Evolutionary conservation across 2,113 vertebrate species (phyloP).

Genomic region (Nymphicus hollandicus): DNA sequence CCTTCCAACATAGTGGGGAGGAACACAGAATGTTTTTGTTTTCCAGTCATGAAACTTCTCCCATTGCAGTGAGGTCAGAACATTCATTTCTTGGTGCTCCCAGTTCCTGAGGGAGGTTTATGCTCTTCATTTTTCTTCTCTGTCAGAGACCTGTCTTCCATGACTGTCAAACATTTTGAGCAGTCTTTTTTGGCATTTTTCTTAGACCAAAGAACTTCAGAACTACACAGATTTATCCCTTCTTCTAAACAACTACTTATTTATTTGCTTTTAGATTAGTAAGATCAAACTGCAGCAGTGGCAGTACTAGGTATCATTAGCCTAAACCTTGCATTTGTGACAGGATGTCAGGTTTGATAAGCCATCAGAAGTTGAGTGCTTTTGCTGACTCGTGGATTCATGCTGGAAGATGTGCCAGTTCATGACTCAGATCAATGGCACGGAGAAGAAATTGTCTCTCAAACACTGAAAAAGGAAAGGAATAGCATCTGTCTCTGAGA

Average conservation of each 20-base stretch:
- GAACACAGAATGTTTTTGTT: constrained; percentile 26
- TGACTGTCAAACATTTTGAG: constrained; percentile 33
- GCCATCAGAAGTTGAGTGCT: neutral
- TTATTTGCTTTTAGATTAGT: neutral
- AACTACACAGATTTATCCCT: neutral
- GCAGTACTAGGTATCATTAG: neutral
- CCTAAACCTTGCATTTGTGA: neutral
- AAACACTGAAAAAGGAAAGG: neutral
- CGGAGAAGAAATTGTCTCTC: neutral
- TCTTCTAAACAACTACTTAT: constrained; percentile 13
- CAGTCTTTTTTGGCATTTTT: neutral
- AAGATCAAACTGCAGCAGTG: neutral
- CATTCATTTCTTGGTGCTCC: constrained; percentile 55
- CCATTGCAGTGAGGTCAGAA: constrained; percentile 51
- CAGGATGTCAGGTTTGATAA: neutral
- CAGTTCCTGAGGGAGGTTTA: constrained; percentile 52
- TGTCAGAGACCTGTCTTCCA: constrained; percentile 44
- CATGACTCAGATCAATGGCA: neutral
- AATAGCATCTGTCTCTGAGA: neutral
- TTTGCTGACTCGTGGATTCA: neutral
- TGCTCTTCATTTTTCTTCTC: constrained; percentile 63
- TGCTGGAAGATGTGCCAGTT: neutral
- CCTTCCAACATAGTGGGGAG: neutral
- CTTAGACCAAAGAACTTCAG: constrained; percentile 44
- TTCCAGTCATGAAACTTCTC: constrained; percentile 54